Conservation (phyloP, 2,888 invertebrate species). For the Uloborus plumipes region DNA sequence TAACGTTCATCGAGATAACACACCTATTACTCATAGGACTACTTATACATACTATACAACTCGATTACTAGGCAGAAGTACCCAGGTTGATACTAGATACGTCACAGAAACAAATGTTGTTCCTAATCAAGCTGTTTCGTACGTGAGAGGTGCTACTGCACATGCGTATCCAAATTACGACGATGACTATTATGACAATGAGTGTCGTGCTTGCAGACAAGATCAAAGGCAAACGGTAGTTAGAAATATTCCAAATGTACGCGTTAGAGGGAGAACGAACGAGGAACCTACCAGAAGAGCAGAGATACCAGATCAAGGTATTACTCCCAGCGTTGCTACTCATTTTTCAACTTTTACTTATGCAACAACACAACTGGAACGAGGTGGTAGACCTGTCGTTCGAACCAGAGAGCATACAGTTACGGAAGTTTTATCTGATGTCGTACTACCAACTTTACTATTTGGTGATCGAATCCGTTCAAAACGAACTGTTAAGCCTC, state of each 20-base stretch:
- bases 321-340: slow-evolving; percentile 45
- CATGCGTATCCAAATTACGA: slow-evolving; percentile 26
- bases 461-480: slow-evolving; percentile 54
- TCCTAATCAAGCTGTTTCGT: slow-evolving; percentile 29
- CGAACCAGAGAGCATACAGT: slow-evolving; percentile 57
- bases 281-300: slow-evolving; percentile 3
- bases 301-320: slow-evolving; percentile 9
- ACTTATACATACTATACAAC: slow-evolving; percentile 69
- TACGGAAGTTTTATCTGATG: slow-evolving; percentile 54
- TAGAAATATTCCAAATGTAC: slow-evolving; percentile 18
- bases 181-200: slow-evolving; percentile 30
- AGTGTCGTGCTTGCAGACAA: slow-evolving; percentile 44
- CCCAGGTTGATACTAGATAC: slow-evolving; percentile 64
- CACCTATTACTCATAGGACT: slow-evolving; percentile 68
- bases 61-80: slow-evolving; percentile 59
- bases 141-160: slow-evolving; percentile 17
- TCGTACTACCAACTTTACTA: slow-evolving; percentile 51
- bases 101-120: slow-evolving; percentile 65
- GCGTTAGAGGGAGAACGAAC: slow-evolving; percentile 26
- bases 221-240: slow-evolving; percentile 16
- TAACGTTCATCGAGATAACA: slow-evolving; percentile 10
- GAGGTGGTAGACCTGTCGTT: slow-evolving; percentile 49
- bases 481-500: slow-evolving; percentile 21
- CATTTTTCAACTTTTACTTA: slow-evolving; percentile 50
- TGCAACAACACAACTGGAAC: slow-evolving; percentile 40